Evolutionary conservation across 1,140 invertebrate genomes (phyloP).

Genomic region (Trachymyrmex cornetzi): DNA sequence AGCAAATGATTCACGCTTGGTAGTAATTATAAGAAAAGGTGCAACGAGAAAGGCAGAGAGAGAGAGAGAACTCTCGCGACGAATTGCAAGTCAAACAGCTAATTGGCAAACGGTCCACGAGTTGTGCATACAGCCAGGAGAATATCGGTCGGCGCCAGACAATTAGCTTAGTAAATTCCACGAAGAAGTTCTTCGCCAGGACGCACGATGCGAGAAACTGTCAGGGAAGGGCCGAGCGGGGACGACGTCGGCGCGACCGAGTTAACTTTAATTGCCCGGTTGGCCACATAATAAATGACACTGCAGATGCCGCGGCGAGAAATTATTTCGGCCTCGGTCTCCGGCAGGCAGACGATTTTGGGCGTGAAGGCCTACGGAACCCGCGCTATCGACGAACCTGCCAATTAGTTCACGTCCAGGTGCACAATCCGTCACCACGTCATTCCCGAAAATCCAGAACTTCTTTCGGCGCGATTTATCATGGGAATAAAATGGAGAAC

Average conservation of each 20-base stretch:
- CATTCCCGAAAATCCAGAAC: conserved; percentile 6
- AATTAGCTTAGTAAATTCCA: conserved; percentile 82
- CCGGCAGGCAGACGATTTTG: conserved; percentile 12
- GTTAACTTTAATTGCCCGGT: conserved; percentile 82
- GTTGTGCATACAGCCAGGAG: conserved; percentile 40
- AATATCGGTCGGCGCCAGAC: conserved; percentile 79
- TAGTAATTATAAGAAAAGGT: conserved; percentile 7
- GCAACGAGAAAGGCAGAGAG: background rate
- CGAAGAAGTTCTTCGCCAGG: conserved; percentile 73
- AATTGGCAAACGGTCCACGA: conserved; percentile 71
- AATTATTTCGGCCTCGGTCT: conserved; percentile 71
- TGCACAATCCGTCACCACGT: conserved; percentile 60
- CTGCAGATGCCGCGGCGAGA: conserved; percentile 74
- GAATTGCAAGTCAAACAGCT: conserved; percentile 67
- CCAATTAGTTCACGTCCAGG: conserved; percentile 64
- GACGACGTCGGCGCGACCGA: conserved; percentile 68
- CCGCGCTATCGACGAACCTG: conserved; percentile 45
- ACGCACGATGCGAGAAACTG: conserved; percentile 42
- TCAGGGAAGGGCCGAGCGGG: conserved; percentile 3
- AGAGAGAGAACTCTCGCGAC: background rate
- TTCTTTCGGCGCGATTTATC: conserved; percentile 58
- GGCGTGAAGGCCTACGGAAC: background rate
- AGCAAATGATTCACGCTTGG: background rate
- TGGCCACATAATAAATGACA: conserved; percentile 79
- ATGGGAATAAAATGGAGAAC: conserved; percentile 39